phyloP scores from a whole-genome alignment of 2,888 invertebrate species.

The Matsumyia berberina region DNA sequence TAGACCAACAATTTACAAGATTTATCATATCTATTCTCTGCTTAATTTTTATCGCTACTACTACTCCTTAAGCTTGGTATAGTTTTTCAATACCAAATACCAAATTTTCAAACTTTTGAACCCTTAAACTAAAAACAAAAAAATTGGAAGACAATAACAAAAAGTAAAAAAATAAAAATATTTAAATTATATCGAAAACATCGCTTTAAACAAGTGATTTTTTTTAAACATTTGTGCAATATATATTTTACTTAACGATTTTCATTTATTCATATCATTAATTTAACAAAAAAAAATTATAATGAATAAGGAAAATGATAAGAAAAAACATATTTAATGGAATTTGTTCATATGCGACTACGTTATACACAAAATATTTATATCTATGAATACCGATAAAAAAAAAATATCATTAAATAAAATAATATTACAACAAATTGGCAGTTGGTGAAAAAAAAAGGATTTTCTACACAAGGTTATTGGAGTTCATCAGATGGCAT shows the following conservation, averaged over 20 bases:
- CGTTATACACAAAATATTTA: slow-evolving; percentile 34
- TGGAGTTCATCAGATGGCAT: too few relatives aligned
- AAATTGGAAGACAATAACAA: slow-evolving; percentile 53
- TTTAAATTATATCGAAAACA: slow-evolving; percentile 49
- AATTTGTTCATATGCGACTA: slow-evolving; percentile 29
- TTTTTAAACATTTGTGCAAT: slow-evolving; percentile 53
- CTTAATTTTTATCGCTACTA: too few relatives aligned
- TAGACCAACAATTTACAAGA: not conserved
- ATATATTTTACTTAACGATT: slow-evolving; percentile 37
- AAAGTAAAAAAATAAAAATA: slow-evolving; percentile 41
- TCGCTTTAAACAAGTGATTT: slow-evolving; percentile 67
- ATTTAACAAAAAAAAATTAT: not conserved
- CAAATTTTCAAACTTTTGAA: slow-evolving; percentile 10
- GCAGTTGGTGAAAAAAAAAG: too few relatives aligned
- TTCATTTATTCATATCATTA: slow-evolving; percentile 65
- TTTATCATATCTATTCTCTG: slow-evolving; percentile 1
- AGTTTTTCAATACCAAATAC: not conserved
- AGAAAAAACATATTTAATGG: not conserved
- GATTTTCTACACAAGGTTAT: too few relatives aligned
- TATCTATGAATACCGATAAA: slow-evolving; percentile 12
- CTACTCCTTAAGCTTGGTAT: not conserved
- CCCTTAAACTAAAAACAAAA: slow-evolving; percentile 27
- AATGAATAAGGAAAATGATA: slow-evolving; percentile 1
- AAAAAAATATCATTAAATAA: slow-evolving; percentile 15
- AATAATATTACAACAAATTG: slow-evolving; percentile 14